These are phyloP conservation scores for Rallus crepitans DNA, from an alignment of 2,797 vertebrate genomes.

Conservation along the genomic window DNA sequence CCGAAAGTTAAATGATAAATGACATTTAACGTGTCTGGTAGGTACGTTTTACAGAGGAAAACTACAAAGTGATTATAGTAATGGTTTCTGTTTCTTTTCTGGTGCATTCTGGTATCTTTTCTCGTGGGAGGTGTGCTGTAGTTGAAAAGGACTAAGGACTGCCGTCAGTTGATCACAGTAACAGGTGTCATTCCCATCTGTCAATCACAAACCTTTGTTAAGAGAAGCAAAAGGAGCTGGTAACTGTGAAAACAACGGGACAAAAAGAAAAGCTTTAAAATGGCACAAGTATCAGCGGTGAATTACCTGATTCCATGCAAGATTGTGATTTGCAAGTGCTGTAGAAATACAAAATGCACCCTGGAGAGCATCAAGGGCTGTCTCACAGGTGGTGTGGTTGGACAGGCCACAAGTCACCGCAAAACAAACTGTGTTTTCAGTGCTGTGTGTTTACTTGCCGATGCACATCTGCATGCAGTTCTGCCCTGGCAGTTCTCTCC, in stretches of 20 bases:
- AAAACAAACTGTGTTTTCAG: rapidly evolving
- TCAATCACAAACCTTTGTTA: neutral
- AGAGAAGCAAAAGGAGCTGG: neutral
- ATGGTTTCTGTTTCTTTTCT: neutral
- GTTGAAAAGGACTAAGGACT: neutral
- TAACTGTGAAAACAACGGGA: neutral
- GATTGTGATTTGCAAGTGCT: neutral
- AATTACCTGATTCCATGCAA: neutral
- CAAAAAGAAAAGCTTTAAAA: neutral
- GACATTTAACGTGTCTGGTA: neutral
- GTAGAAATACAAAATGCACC: neutral
- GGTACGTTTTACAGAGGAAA: neutral
- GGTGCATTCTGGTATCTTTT: neutral
- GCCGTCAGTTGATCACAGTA: neutral
- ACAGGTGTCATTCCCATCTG: neutral
- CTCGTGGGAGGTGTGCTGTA: neutral
- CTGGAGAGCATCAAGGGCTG: neutral
- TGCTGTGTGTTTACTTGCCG: rapidly evolving
- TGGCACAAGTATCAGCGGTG: rapidly evolving
- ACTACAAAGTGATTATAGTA: neutral
- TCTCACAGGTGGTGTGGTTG: neutral
- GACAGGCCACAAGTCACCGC: neutral
- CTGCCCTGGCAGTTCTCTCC: neutral
- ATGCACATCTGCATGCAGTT: rapidly evolving
- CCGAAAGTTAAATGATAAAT: neutral